Base-by-base conservation (phyloP, 64 coral and sea anemone species). In the Catalaphyllia jardinei region DNA sequence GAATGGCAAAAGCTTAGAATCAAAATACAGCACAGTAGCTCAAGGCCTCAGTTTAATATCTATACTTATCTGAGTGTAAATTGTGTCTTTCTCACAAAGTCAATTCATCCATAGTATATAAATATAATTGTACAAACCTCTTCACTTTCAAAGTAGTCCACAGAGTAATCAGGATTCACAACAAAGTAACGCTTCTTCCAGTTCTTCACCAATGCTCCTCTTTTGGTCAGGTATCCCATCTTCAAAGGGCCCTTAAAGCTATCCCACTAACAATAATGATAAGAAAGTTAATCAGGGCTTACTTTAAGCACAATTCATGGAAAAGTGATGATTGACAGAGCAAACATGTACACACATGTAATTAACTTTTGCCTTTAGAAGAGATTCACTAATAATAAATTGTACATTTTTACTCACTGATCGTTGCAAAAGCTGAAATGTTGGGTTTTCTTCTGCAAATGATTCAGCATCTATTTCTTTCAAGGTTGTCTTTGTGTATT, bases 151-250 rank as follows among this genome's bases (percentile, higher is more conserved):
- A 90, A 98, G 31, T 98, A 98, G 77, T 98, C 90, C 24, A 98
- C 83, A 30, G 69, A 87, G 29, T 95, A 93, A 72, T 98, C 87
- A 77, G 87, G 88, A 39, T 98, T 94, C 29, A 87, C 96, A 18
- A 98, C 96, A 79, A 98, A 98, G 60, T 88, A 95, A 46, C 96
- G 89, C 42, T 76, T 98, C 73, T 95, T 98, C 96, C 96, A 98
- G 77, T 92, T 98, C 51, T 95, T 98, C 33, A 91, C 67, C 33
- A 98, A 65, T 28, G 90, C 93, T 78, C 96, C 96, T 84, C 90
- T 94, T 76, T 98, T 98, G 24, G 89, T 95, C 1, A 98, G 78
- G 73, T 89, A 95, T 75, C 96, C 96, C 62, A 78, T 93, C 62
- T 93, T 94, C 17, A 94, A 60, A 11, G 96, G 96, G 29, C 90